These are phyloP conservation scores for Troilus luridus DNA, from an alignment of 2,888 invertebrate species.

Conservation along the genomic window DNA sequence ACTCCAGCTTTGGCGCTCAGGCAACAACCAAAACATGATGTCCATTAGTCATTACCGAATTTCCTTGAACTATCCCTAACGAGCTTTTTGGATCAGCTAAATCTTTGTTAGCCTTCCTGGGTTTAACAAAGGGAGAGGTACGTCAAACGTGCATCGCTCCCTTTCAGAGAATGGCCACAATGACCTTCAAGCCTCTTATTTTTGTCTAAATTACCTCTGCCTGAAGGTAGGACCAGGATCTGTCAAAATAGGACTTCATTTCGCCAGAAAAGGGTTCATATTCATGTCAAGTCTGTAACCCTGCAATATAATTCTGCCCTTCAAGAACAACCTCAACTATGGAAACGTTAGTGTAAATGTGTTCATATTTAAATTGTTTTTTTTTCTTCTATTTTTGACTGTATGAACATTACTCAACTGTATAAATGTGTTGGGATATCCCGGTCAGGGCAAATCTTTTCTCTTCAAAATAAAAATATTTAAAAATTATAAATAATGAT, in stretches of 20 bases:
- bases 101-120: background rate
- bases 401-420: no score
- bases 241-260: background rate
- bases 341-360: background rate
- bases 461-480: no score
- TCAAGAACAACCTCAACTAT: background rate
- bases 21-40: background rate
- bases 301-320: background rate
- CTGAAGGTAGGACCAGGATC: background rate
- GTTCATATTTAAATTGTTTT: background rate
- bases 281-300: conserved; percentile 5
- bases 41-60: background rate
- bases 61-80: background rate
- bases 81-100: background rate
- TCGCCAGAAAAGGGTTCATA: background rate
- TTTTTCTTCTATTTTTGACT: background rate
- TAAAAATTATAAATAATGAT: no score
- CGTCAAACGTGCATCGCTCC: background rate
- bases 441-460: no score
- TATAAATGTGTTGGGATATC: no score
- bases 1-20: no score
- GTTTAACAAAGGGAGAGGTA: background rate
- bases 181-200: background rate
- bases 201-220: background rate
- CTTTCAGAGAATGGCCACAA: background rate